phyloP scores from a whole-genome alignment of 2,888 invertebrate species.

The Galeopsomyia nigrocyanea region DNA sequence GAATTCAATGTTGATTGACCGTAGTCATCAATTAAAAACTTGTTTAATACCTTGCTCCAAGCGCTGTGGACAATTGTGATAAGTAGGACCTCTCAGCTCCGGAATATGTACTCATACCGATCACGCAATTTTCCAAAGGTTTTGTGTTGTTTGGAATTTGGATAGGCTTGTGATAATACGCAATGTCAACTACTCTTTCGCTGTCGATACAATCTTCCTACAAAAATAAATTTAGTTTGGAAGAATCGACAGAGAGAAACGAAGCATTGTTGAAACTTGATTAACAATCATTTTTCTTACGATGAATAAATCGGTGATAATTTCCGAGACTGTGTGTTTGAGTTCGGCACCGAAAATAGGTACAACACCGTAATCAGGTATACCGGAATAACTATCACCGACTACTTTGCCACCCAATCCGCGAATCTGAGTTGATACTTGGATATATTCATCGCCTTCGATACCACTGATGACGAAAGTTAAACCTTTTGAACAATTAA shows the following conservation, averaged over 20 bases:
- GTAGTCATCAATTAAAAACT: background rate
- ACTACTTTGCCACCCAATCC: conserved; percentile 73
- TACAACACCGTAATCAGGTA: conserved; percentile 78
- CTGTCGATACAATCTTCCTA: conserved; percentile 78
- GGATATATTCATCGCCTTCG: conserved; percentile 67
- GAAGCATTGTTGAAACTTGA: background rate
- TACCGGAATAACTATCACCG: conserved; percentile 68
- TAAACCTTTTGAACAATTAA: conserved; percentile 54
- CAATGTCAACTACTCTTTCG: conserved; percentile 73
- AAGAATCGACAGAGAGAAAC: background rate
- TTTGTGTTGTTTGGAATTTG: conserved; percentile 68
- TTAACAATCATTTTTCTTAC: conserved; percentile 66
- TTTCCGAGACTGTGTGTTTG: conserved; percentile 71
- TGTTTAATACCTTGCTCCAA: conserved; percentile 79
- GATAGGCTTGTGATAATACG: conserved; percentile 82
- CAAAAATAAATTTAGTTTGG: conserved; percentile 37
- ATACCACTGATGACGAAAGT: conserved; percentile 69
- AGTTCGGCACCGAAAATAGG: conserved; percentile 71
- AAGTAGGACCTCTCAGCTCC: conserved; percentile 82
- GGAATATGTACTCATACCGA: conserved; percentile 84
- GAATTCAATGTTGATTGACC: conserved; percentile 20
- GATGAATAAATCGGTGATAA: conserved; percentile 82
- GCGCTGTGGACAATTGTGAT: conserved; percentile 76
- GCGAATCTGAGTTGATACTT: conserved; percentile 70
- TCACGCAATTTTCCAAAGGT: conserved; percentile 79